phyloP scores from a whole-genome alignment of 2,113 vertebrate species.

The Dipodomys merriami region DNA sequence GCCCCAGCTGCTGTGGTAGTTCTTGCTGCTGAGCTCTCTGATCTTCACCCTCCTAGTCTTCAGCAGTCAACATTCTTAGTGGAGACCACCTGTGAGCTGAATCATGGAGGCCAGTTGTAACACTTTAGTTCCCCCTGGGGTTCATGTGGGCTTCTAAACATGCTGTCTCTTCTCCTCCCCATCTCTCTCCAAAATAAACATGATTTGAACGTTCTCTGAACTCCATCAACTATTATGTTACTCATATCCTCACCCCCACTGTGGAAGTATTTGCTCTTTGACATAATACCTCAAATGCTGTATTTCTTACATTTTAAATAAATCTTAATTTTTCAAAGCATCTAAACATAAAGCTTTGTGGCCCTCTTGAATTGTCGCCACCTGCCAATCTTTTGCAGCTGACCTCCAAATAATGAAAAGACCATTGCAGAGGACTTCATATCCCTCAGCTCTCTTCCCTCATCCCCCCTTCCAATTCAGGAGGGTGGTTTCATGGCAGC shows the following conservation, averaged over 20 bases:
- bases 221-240: neutral
- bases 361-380: neutral
- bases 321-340: neutral
- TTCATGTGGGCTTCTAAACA: neutral
- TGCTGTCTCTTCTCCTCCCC: rapidly evolving
- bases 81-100: neutral
- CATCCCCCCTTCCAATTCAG: neutral
- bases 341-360: neutral
- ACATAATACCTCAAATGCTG: neutral
- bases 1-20: neutral
- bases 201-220: neutral
- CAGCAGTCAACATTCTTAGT: neutral
- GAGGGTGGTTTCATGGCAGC: too few species aligned
- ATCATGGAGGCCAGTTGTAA: neutral
- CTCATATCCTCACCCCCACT: too few species aligned
- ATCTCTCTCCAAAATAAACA: neutral
- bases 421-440: neutral
- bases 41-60: neutral
- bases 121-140: neutral
- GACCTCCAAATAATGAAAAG: neutral
- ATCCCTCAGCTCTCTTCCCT: neutral
- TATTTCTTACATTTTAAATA: conserved; percentile 22
- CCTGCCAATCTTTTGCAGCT: neutral
- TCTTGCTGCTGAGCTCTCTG: neutral
- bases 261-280: neutral